A percentile compares a stretch with the other conserved stretches of the same genome.
Conservation (phyloP, 2,113 vertebrate species). For the Eublepharis macularius region DNA sequence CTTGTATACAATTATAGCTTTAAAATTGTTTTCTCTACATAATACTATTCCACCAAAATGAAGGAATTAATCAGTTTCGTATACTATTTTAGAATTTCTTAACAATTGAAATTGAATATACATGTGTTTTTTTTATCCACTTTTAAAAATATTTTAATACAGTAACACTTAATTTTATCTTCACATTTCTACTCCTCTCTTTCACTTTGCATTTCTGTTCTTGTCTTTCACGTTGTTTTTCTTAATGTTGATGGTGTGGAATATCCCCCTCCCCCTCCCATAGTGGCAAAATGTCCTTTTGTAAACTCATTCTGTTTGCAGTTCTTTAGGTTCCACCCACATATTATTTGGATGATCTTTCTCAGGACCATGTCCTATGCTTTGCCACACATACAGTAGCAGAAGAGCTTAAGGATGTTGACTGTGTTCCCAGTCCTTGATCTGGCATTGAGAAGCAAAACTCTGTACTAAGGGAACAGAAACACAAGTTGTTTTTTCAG, state of each 20-base stretch:
- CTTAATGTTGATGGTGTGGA: background rate
- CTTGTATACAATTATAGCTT: background rate
- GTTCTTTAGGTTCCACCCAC: too few relatives aligned
- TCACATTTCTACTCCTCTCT: background rate
- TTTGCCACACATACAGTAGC: background rate
- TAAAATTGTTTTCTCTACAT: background rate
- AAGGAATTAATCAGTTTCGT: background rate
- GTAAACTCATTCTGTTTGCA: too few relatives aligned
- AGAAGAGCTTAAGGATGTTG: background rate
- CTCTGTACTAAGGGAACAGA: background rate
- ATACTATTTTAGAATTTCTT: too few relatives aligned
- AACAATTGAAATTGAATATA: too few relatives aligned
- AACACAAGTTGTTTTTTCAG: too few relatives aligned
- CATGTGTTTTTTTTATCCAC: too few relatives aligned
- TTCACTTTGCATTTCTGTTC: background rate
- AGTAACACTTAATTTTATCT: too few relatives aligned
- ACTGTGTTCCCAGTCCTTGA: background rate
- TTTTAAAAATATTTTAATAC: too few relatives aligned
- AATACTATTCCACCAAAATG: too few relatives aligned
- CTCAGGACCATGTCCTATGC: background rate
- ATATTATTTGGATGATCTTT: too few relatives aligned
- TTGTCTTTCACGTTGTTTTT: background rate
- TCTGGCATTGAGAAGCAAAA: background rate
- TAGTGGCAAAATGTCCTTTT: too few relatives aligned
- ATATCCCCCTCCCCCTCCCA: too few relatives aligned